Conservation (phyloP, 2,113 vertebrate species). For the Origma solitaria region DNA sequence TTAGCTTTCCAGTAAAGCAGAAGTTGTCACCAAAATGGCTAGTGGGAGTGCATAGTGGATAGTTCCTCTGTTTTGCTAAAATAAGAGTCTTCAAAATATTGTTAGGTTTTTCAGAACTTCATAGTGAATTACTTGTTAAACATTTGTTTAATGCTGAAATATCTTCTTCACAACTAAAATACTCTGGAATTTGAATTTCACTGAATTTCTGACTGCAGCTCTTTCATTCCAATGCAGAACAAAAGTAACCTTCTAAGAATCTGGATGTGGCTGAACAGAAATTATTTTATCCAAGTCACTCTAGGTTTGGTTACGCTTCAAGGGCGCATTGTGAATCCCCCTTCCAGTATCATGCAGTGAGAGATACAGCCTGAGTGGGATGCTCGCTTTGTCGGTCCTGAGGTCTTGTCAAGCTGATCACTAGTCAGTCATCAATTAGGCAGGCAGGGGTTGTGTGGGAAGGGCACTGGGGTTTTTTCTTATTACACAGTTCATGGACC, state of each 20-base stretch:
- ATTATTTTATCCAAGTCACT: background rate
- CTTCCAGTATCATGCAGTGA: background rate
- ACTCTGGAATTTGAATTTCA: background rate
- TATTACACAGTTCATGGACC: background rate
- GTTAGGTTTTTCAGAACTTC: background rate
- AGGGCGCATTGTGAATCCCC: background rate
- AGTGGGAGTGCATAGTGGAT: background rate
- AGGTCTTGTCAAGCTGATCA: background rate
- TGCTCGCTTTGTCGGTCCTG: rapidly evolving
- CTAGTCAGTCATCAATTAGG: background rate
- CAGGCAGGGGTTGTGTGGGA: background rate
- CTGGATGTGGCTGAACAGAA: background rate
- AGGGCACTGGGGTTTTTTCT: background rate
- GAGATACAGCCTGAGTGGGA: background rate
- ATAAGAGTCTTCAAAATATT: background rate
- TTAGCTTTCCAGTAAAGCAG: background rate
- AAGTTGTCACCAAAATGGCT: background rate
- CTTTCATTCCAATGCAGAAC: background rate
- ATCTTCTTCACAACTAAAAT: background rate
- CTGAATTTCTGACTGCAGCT: background rate
- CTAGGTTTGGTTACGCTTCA: background rate
- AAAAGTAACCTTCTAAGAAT: background rate
- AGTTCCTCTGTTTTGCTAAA: background rate
- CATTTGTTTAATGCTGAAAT: background rate
- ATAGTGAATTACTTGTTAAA: background rate